These are phyloP conservation scores for Eleginops maclovinus DNA, from an alignment of 2,113 vertebrate genomes.

Conservation along the genomic window DNA sequence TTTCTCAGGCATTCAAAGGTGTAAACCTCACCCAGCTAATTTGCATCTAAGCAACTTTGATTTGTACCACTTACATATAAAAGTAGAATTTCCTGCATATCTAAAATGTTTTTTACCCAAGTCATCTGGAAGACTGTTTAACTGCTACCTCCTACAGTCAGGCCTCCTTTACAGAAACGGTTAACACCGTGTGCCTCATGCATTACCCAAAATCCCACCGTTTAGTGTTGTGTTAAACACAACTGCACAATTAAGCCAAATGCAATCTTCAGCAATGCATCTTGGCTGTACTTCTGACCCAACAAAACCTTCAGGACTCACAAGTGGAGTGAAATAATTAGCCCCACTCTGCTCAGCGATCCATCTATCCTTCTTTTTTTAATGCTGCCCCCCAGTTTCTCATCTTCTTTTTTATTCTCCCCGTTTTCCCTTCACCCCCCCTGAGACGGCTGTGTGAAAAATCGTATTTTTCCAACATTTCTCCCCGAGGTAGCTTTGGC, in stretches of 20 bases:
- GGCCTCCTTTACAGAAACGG: slow-evolving; percentile 42
- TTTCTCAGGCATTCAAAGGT: slow-evolving; percentile 13
- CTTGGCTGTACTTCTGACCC: slow-evolving; percentile 72
- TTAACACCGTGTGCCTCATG: slow-evolving; percentile 32
- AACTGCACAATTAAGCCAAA: slow-evolving; percentile 59
- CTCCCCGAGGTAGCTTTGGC: slow-evolving; percentile 85
- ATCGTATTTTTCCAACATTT: slow-evolving; percentile 84
- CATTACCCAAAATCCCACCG: slow-evolving; percentile 45
- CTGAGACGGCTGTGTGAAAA: slow-evolving; percentile 78
- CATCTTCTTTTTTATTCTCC: slow-evolving; percentile 66
- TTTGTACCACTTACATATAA: neutral
- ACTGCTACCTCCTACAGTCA: slow-evolving; percentile 39
- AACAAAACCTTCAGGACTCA: slow-evolving; percentile 70
- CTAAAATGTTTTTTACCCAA: slow-evolving; percentile 36
- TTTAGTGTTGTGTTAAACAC: slow-evolving; percentile 68
- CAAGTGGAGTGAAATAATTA: slow-evolving; percentile 80
- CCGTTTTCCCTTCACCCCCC: slow-evolving; percentile 25
- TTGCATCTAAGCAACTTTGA: neutral
- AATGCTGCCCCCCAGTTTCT: slow-evolving; percentile 51
- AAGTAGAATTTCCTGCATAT: slow-evolving; percentile 3
- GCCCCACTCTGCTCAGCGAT: slow-evolving; percentile 58
- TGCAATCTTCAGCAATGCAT: slow-evolving; percentile 60
- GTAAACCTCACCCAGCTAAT: slow-evolving; percentile 24
- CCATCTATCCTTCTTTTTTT: slow-evolving; percentile 56
- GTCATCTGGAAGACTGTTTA: slow-evolving; percentile 51